Evolutionary conservation across 2,888 invertebrate genomes (phyloP).

Genomic region (Ischnura elegans): DNA sequence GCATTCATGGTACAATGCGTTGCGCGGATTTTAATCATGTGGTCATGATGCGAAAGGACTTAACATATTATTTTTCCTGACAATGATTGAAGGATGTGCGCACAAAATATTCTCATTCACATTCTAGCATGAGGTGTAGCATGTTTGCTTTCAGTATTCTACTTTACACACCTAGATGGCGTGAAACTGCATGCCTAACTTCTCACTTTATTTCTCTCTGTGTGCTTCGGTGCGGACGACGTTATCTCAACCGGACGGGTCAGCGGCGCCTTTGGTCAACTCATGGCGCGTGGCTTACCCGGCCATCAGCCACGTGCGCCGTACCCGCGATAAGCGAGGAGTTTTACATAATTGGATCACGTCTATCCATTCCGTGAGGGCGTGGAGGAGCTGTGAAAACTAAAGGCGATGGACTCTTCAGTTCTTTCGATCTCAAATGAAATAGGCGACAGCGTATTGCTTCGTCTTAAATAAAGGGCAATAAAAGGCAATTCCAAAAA

Average conservation of each 20-base stretch:
- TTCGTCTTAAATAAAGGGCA: no score
- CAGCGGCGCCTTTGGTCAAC: not conserved
- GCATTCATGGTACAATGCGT: no score
- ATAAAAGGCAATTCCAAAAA: no score
- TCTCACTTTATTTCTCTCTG: not conserved
- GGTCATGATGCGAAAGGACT: no score
- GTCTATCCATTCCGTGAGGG: not conserved
- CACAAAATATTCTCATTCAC: no score
- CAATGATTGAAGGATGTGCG: no score
- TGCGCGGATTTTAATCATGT: no score
- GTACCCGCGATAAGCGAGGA: not conserved
- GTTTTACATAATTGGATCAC: slow-evolving; percentile 28
- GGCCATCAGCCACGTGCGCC: not conserved
- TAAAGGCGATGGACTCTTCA: slow-evolving; percentile 14
- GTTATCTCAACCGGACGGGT: not conserved
- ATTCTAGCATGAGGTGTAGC: no score
- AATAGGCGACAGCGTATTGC: no score
- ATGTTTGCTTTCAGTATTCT: no score
- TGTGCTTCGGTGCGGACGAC: not conserved
- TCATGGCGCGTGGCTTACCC: not conserved
- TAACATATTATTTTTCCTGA: no score
- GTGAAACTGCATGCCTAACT: not conserved
- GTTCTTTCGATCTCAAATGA: no score
- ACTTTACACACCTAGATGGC: not conserved
- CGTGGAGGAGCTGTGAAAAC: not conserved